Evolutionary conservation across 2,797 vertebrate genomes (phyloP).

Genomic region (Hippocampus kuda): DNA sequence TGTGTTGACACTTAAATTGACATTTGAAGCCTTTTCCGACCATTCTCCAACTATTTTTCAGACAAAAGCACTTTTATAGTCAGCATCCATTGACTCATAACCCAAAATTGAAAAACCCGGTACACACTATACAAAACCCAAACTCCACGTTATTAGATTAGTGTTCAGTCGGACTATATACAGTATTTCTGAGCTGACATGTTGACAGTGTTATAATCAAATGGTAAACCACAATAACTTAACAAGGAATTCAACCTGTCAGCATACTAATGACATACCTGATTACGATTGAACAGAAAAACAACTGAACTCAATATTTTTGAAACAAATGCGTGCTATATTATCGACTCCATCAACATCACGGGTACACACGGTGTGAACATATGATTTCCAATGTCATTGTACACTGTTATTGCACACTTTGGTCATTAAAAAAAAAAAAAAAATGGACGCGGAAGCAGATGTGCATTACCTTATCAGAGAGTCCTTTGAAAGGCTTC

Average conservation of each 20-base stretch:
- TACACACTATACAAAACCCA: too few species aligned
- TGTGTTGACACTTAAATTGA: too few species aligned
- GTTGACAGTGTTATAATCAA: background rate
- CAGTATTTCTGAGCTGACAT: too few species aligned
- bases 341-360: background rate
- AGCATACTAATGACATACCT: background rate
- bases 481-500: conserved; percentile 83
- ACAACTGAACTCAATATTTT: background rate
- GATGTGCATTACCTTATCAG: conserved; percentile 70
- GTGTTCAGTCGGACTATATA: too few species aligned
- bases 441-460: background rate
- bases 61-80: too few species aligned
- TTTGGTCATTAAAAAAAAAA: background rate
- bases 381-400: background rate
- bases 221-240: background rate
- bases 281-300: too few species aligned
- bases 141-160: too few species aligned
- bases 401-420: background rate
- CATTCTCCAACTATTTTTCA: background rate
- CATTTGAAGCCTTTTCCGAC: too few species aligned
- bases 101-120: too few species aligned
- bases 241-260: too few species aligned
- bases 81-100: too few species aligned
- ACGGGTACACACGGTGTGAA: background rate
- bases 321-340: background rate